A percentile compares a stretch with the other conserved stretches of the same genome.
These are phyloP conservation scores for Stenoptilia bipunctidactyla DNA, from an alignment of 2,888 invertebrate species.

Conservation along the genomic window DNA sequence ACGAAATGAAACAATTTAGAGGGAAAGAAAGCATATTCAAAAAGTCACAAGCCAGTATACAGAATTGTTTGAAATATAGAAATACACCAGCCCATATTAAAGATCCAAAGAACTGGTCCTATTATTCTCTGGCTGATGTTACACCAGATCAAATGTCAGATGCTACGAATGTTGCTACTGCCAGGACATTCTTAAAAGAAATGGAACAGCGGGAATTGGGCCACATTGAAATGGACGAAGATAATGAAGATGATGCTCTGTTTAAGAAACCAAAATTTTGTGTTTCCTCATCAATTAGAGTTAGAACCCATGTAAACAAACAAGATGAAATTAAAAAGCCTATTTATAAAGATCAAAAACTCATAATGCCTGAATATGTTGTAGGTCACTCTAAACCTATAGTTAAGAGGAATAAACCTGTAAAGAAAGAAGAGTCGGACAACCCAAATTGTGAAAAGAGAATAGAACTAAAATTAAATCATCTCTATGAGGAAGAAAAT, in stretches of 20 bases:
- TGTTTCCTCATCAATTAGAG: conserved; percentile 40
- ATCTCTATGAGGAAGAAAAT: conserved; percentile 49
- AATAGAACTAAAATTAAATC: conserved; percentile 50
- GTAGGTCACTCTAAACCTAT: conserved; percentile 73
- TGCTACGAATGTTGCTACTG: conserved; percentile 80
- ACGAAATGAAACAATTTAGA: conserved; percentile 73
- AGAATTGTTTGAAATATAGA: conserved; percentile 63
- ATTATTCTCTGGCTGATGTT: conserved; percentile 85
- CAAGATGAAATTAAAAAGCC: conserved; percentile 38
- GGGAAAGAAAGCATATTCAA: conserved; percentile 86
- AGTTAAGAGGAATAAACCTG: conserved; percentile 27
- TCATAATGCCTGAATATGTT: conserved; percentile 87
- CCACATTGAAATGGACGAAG: conserved; percentile 29
- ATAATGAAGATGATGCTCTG: conserved; percentile 32
- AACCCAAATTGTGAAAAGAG: conserved; percentile 20
- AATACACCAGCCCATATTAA: conserved; percentile 65
- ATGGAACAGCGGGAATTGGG: conserved; percentile 55
- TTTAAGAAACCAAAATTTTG: conserved; percentile 57
- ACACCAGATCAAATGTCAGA: conserved; percentile 82
- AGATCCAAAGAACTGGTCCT: conserved; percentile 87
- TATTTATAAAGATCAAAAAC: conserved; percentile 75
- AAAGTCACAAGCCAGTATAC: conserved; percentile 76
- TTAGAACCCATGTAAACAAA: conserved; percentile 13
- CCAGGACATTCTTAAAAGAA: conserved; percentile 80
- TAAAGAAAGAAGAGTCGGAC: neutral